Conservation (phyloP, 2,888 invertebrate genomes). For the Pyrgus malvae region DNA sequence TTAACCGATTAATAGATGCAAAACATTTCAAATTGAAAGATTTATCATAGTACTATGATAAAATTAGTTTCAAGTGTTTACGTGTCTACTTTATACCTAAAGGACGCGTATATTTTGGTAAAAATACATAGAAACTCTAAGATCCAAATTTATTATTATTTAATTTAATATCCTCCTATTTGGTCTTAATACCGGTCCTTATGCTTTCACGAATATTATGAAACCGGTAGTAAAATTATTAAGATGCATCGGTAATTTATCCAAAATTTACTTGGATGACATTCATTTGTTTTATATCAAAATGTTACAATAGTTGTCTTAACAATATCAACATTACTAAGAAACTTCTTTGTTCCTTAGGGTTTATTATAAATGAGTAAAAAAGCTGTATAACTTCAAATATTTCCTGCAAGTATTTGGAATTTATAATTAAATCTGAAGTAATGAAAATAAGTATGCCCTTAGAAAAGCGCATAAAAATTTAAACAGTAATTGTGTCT, state of each 20-base stretch:
- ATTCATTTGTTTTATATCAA: constrained; percentile 4
- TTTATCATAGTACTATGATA: constrained; percentile 13
- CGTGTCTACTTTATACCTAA: constrained; percentile 23
- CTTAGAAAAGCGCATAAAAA: background rate
- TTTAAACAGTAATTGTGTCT: background rate
- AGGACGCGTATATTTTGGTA: constrained; percentile 27
- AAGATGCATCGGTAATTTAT: background rate
- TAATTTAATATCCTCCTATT: constrained; percentile 27
- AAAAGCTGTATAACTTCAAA: background rate
- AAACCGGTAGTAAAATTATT: constrained; percentile 13
- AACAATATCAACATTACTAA: constrained; percentile 1
- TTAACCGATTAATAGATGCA: constrained; percentile 23
- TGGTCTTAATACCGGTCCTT: constrained; percentile 7
- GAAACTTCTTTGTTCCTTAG: constrained; percentile 5
- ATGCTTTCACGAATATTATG: constrained; percentile 10
- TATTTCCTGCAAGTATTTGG: background rate
- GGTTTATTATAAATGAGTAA: constrained; percentile 4
- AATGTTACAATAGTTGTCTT: background rate
- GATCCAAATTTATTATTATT: constrained; percentile 6
- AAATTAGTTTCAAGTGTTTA: constrained; percentile 18
- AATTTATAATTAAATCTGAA: constrained; percentile 4
- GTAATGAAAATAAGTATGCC: constrained; percentile 3
- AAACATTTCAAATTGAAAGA: constrained; percentile 30
- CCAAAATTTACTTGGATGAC: constrained; percentile 3
- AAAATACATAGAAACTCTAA: background rate